Evolutionary conservation across 2,797 vertebrate genomes (phyloP).

Genomic region (Sternotherus odoratus): DNA sequence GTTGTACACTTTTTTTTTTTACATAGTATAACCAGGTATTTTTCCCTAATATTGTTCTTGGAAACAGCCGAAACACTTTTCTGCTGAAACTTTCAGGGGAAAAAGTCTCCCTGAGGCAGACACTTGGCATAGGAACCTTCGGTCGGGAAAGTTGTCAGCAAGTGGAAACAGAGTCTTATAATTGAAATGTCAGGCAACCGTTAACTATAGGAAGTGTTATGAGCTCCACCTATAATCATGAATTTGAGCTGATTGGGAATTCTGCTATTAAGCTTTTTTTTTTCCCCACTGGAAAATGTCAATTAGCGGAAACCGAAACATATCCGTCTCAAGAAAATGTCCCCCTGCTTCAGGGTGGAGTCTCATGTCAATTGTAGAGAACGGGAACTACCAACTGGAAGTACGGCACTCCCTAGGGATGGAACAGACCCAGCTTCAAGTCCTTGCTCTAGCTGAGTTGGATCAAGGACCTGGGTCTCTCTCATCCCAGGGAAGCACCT

Average conservation of each 20-base stretch:
- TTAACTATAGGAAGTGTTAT: not conserved
- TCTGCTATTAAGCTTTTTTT: not conserved
- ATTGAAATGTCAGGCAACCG: not conserved
- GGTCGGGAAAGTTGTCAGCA: not conserved
- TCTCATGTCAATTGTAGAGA: not conserved
- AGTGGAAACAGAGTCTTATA: not conserved
- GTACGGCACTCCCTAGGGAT: not conserved
- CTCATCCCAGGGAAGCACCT: not conserved
- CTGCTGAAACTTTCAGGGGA: not conserved
- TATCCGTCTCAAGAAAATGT: not conserved
- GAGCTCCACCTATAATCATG: conserved; percentile 20
- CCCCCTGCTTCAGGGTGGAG: too few relatives aligned
- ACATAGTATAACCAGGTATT: not conserved
- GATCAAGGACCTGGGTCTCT: not conserved
- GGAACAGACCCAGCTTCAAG: not conserved
- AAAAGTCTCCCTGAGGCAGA: not conserved
- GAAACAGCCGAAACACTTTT: not conserved
- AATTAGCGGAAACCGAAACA: not conserved
- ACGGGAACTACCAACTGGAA: too few relatives aligned
- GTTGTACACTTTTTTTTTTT: not conserved
- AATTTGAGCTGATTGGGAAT: not conserved
- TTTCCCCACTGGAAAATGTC: not conserved
- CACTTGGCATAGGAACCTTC: not conserved
- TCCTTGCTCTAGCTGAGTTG: not conserved
- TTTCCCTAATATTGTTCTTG: not conserved